phyloP scores from a whole-genome alignment of 2,888 invertebrate species.

The Lepidochrysops patricia region DNA sequence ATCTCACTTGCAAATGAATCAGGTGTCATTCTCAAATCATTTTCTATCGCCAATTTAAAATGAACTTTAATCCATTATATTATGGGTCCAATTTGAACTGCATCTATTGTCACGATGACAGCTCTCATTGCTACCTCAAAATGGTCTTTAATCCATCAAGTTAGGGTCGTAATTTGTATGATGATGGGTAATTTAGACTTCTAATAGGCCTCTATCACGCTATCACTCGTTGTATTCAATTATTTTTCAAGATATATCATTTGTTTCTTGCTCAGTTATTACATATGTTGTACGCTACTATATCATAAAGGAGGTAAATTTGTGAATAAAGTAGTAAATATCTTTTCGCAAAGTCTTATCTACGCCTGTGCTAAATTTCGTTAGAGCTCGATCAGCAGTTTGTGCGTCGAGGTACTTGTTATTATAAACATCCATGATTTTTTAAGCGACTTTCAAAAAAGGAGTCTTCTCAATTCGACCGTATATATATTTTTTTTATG shows the following conservation, averaged over 20 bases:
- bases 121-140: neutral
- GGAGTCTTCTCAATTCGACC: too few relatives aligned
- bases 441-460: too few relatives aligned
- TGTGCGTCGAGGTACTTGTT: too few relatives aligned
- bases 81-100: neutral
- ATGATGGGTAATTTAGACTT: neutral
- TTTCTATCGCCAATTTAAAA: neutral
- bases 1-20: neutral
- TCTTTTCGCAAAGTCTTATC: too few relatives aligned
- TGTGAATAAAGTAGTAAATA: neutral
- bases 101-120: neutral
- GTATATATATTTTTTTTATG: too few relatives aligned
- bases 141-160: neutral
- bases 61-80: neutral
- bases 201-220: neutral
- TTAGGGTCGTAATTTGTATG: neutral
- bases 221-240: neutral
- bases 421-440: too few relatives aligned
- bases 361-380: too few relatives aligned
- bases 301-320: neutral
- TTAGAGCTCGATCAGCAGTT: too few relatives aligned
- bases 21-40: neutral
- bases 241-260: slow-evolving; percentile 11
- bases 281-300: neutral
- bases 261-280: neutral